Evolutionary conservation across 2,113 vertebrate genomes (phyloP).

Genomic region (Pardalotus punctatus): DNA sequence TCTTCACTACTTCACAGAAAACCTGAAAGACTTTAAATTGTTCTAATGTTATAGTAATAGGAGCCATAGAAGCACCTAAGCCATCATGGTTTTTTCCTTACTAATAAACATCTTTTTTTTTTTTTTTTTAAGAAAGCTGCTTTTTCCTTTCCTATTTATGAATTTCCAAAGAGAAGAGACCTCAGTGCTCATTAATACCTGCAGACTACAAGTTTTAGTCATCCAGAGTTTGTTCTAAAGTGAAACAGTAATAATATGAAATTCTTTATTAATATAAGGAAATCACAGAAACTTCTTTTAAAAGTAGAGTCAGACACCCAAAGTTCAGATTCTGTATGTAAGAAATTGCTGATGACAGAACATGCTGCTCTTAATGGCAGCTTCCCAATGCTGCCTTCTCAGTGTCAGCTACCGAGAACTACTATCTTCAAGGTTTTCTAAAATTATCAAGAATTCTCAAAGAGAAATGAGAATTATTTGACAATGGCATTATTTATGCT

Average conservation of each 20-base stretch:
- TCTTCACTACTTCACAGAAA: neutral
- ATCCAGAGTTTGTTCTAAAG: neutral
- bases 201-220: neutral
- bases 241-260: neutral
- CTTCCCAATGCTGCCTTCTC: neutral
- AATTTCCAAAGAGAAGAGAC: neutral
- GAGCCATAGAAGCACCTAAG: neutral
- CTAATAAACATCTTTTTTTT: neutral
- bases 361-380: neutral
- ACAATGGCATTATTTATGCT: neutral
- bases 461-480: neutral
- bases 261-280: neutral
- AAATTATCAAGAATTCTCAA: neutral
- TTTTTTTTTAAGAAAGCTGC: neutral
- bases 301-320: neutral
- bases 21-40: neutral
- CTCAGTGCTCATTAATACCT: neutral
- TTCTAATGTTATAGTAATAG: neutral
- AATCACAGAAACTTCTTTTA: neutral
- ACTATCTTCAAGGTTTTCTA: neutral
- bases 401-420: neutral
- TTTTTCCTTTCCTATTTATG: neutral
- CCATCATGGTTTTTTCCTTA: neutral
- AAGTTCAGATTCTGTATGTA: neutral
- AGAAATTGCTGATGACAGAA: neutral